Evolutionary conservation across 1,140 invertebrate species (phyloP).

Genomic region (Halictus rubicundus): DNA sequence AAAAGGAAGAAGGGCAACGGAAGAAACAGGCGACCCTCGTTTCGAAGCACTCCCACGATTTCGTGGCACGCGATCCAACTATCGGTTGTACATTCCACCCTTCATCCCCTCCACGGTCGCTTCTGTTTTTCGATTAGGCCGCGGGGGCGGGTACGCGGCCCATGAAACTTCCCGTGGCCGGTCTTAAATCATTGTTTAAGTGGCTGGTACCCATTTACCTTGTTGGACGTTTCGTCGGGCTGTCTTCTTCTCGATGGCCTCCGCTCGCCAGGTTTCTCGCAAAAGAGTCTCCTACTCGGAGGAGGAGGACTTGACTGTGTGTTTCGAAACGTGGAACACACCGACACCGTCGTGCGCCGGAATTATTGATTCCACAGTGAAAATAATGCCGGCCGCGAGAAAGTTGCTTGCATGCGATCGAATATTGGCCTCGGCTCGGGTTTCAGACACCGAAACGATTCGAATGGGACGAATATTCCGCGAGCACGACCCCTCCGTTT

Average conservation of each 20-base stretch:
- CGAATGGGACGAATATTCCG: neutral
- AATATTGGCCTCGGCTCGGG: neutral
- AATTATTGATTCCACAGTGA: conserved; percentile 42
- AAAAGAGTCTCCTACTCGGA: too few species aligned
- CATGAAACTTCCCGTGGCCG: conserved; percentile 37
- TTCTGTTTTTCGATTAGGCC: conserved; percentile 29
- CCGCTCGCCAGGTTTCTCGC: too few species aligned
- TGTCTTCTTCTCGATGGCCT: neutral
- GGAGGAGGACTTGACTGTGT: neutral
- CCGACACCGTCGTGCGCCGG: conserved; percentile 12
- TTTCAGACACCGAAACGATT: conserved; percentile 1
- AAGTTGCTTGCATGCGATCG: conserved; percentile 42
- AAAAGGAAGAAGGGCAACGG: neutral
- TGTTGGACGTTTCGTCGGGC: conserved; percentile 37
- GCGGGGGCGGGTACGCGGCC: conserved; percentile 30
- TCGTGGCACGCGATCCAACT: conserved; percentile 65
- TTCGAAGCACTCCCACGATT: conserved; percentile 57
- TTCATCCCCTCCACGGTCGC: neutral
- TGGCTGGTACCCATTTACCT: conserved; percentile 58
- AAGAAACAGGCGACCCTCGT: conserved; percentile 55
- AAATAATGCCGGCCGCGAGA: conserved; percentile 39
- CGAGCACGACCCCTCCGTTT: neutral
- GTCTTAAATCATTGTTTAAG: conserved; percentile 64
- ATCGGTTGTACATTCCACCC: conserved; percentile 42
- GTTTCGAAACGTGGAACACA: conserved; percentile 48